Base-by-base conservation (phyloP, 2,113 vertebrate genomes). In the Hypocryptadius cinnamomeus region DNA sequence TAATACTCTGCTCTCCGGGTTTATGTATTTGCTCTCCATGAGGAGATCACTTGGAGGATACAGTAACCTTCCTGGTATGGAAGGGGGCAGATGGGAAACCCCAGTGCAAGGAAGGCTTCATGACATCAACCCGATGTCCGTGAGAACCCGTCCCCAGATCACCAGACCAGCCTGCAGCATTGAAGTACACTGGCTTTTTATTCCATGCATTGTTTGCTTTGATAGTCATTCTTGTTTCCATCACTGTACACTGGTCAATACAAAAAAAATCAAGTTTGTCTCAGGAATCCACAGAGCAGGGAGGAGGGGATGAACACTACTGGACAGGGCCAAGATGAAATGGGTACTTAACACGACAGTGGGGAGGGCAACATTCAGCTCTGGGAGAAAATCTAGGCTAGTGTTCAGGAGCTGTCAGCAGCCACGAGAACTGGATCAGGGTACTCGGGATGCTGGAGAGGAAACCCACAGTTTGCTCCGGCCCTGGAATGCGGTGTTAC, bases 101-200 rank as follows among this genome's bases (percentile, higher is more conserved):
- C 35, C 6, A 1, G 23, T 64, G 39, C 50, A 21, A 60, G 50
- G 24, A 21, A 60, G 50, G 24, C 25, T 69, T 68, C 5, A 6
- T 11, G 23, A 59, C 33, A 9, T 47, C 11, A 33, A 30, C 42
- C 71, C 37, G 13, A 47, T 79, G 28, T 23, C 45, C 35, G 7
- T 3, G 13, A 66, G 73, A 76, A 48, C 85, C 56, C 42, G 0
- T 35, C 81, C 84, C 84, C 71, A 92, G 70, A 95, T 93, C 64
- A 93, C 92, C 89, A 97, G 84, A 96, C 56, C 89, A 93, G 92
- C 84, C 81, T 27, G 85, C 91, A 96, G 94, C 92, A 66, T 92
- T 98, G 98, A 98, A 98, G 97, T 98, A 98, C 98, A 98, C 98
- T 98, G 98, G 98, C 98, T 98, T 99, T 97, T 99, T 99, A 99